Evolutionary conservation across 2,888 invertebrate species (phyloP).

Genomic region (Crioceris asparagi): DNA sequence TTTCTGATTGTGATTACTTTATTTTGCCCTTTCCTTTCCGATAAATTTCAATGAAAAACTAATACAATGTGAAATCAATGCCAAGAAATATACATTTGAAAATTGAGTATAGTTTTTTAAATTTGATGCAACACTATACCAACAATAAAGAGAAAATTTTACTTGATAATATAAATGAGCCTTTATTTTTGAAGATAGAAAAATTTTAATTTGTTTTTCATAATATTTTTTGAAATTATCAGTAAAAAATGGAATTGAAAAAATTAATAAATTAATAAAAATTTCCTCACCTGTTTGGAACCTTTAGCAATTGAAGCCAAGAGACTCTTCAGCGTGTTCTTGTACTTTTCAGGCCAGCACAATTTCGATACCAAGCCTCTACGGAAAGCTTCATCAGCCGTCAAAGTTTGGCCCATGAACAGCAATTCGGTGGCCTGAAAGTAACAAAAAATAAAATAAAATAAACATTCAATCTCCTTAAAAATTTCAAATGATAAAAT

Average conservation of each 20-base stretch:
- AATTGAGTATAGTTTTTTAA: background rate
- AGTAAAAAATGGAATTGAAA: too few species aligned
- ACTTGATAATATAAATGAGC: too few species aligned
- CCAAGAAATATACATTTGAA: too few species aligned
- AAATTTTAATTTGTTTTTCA: too few species aligned
- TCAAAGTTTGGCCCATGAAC: slow-evolving; percentile 59
- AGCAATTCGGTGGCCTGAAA: slow-evolving; percentile 57
- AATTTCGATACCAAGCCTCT: slow-evolving; percentile 73
- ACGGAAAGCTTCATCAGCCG: slow-evolving; percentile 68
- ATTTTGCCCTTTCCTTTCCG: background rate
- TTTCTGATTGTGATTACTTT: background rate
- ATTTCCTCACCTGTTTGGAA: slow-evolving; percentile 62
- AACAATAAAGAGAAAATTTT: too few species aligned
- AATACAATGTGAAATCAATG: too few species aligned
- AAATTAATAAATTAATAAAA: background rate
- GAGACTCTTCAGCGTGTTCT: slow-evolving; percentile 60
- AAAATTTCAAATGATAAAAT: background rate
- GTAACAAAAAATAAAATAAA: slow-evolving; percentile 14
- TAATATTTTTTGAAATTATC: too few species aligned
- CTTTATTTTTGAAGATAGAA: too few species aligned
- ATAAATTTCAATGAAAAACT: background rate
- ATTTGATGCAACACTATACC: background rate
- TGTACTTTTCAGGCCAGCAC: slow-evolving; percentile 66
- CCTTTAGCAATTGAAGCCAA: slow-evolving; percentile 60
- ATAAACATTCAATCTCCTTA: too few species aligned